phyloP scores from a whole-genome alignment of 2,888 invertebrate genomes.

The Acanthopleura granulata region DNA sequence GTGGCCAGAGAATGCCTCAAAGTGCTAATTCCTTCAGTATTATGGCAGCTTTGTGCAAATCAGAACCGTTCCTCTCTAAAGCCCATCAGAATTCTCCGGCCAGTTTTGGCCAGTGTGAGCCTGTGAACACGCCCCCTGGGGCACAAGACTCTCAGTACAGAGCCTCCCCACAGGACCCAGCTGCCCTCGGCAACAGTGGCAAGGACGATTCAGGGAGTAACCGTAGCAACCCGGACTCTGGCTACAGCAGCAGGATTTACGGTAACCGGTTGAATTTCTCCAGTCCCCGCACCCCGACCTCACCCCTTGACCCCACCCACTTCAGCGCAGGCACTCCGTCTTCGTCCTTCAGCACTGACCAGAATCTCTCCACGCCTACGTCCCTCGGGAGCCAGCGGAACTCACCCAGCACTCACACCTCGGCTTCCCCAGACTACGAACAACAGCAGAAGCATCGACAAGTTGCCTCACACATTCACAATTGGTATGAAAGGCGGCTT shows the following conservation, averaged over 20 bases:
- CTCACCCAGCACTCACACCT: slow-evolving; percentile 16
- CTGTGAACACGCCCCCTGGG: slow-evolving; percentile 23
- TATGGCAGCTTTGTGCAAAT: slow-evolving; percentile 24
- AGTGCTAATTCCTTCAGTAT: neutral
- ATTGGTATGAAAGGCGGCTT: slow-evolving; percentile 55
- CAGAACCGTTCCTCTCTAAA: slow-evolving; percentile 6
- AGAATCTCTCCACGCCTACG: slow-evolving; percentile 38
- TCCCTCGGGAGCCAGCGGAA: neutral
- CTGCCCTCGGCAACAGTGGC: slow-evolving; percentile 26
- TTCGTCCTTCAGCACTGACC: slow-evolving; percentile 58
- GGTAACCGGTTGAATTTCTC: slow-evolving; percentile 54
- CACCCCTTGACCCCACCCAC: slow-evolving; percentile 25
- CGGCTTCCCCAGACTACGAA: neutral
- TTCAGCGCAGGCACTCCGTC: slow-evolving; percentile 53
- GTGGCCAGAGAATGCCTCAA: neutral
- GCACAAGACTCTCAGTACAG: slow-evolving; percentile 17
- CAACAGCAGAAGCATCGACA: slow-evolving; percentile 19
- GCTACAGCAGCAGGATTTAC: slow-evolving; percentile 86
- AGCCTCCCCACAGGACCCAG: slow-evolving; percentile 30
- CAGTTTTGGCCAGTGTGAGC: neutral
- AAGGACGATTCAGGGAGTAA: slow-evolving; percentile 65
- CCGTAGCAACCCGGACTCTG: slow-evolving; percentile 77
- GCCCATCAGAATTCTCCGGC: neutral
- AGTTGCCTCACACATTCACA: slow-evolving; percentile 49
- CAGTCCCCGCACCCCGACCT: slow-evolving; percentile 24